Base-by-base conservation (phyloP, 2,888 invertebrate genomes). In the Ophonus ardosiacus region DNA sequence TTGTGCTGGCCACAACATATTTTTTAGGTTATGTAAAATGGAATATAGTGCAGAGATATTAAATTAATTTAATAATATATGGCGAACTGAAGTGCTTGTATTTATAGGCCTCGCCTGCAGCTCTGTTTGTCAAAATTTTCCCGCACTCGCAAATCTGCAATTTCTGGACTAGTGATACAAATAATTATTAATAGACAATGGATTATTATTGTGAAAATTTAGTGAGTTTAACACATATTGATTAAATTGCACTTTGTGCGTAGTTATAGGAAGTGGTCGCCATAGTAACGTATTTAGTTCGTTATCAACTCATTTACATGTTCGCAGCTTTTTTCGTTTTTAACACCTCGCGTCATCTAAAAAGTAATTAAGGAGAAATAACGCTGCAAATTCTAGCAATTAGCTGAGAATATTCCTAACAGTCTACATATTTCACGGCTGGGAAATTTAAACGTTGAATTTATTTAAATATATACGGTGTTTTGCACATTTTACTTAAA, bases 321-420 rank as follows among this genome's bases (percentile, higher is more conserved):
- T 68, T 68, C 31, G 31, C 38, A 68, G 15, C n/a, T 68, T 68
- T 68, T 68, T 68, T 74, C 71, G 40, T 74, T 74, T 68, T 74
- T 10, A 43, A 74, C 40, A 74, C 43, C 40, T 74, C 40, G 18
- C 43, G 43, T 43, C 40, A 43, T 74, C 40, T 43, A 74, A 74
- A 74, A 74, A 74, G 71, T 74, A 74, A 74, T 74, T 74, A 74
- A 18, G 17, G 71, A 71, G 71, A 17, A 43, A 71, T 71, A 71
- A 13, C 40, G 10, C 15, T 17, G 18, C 18, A 68, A 74, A 74
- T 74, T 40, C 18, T 10, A 43, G 43, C 71, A 74, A 74, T 74
- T 74, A 74, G 8, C 8, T n/a, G 38, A 38, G 38, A 40, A 68
- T 68, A 38, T 18, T 68, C 24, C n/a, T n/a, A 68, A 68, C 31